Conservation (phyloP, 2,797 vertebrate species). For the Ctenopoma kingsleyae region DNA sequence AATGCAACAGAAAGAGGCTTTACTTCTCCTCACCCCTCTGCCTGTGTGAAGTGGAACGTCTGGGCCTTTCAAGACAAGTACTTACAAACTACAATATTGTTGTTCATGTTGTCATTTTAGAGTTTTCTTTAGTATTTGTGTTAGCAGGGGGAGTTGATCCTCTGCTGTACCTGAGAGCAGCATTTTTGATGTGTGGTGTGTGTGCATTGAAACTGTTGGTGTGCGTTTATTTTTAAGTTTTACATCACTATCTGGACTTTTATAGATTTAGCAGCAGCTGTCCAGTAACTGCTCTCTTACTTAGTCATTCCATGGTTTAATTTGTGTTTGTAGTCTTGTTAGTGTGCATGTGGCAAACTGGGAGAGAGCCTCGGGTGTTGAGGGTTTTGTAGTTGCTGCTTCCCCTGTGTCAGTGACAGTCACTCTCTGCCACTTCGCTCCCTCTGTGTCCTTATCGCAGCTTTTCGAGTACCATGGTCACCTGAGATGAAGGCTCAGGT, state of each 20-base stretch:
- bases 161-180: conserved; percentile 32
- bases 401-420: conserved; percentile 4
- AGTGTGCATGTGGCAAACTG: conserved; percentile 36
- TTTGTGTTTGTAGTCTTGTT: conserved; percentile 65
- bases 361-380: conserved; percentile 38
- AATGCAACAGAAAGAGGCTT: conserved; percentile 34
- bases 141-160: conserved; percentile 16
- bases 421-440: conserved; percentile 49
- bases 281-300: conserved; percentile 40
- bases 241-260: conserved; percentile 50
- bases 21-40: conserved; percentile 15
- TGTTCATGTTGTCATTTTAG: conserved; percentile 56
- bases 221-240: conserved; percentile 40
- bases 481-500: conserved; percentile 66
- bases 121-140: conserved; percentile 46
- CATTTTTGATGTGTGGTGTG: conserved; percentile 27
- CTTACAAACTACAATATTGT: conserved; percentile 48
- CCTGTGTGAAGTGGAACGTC: conserved; percentile 22
- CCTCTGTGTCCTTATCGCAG: conserved; percentile 24
- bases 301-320: conserved; percentile 77
- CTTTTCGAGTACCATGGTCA: conserved; percentile 35
- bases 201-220: conserved; percentile 38
- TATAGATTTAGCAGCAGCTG: conserved; percentile 39
- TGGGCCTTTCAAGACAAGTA: conserved; percentile 28
- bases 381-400: conserved; percentile 25